Percentiles rank a stretch among this genome's conserved stretches.
These are phyloP conservation scores for Cinclus mexicanus DNA, from an alignment of 2,113 vertebrate species.

Conservation along the genomic window DNA sequence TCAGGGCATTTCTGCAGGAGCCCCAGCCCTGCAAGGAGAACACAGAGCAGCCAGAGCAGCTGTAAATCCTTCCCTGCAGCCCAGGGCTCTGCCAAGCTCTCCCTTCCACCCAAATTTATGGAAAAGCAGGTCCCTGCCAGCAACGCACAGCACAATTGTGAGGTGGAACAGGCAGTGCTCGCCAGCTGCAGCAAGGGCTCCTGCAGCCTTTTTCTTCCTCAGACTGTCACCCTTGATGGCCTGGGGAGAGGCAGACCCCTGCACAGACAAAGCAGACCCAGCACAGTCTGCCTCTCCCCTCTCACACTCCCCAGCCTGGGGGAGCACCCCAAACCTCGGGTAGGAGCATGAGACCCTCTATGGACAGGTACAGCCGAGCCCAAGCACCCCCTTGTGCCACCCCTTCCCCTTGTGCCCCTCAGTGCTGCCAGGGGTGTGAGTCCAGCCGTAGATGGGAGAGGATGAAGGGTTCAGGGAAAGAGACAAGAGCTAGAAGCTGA, in stretches of 20 bases:
- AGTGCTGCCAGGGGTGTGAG: accelerated
- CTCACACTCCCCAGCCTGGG: accelerated
- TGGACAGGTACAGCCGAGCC: accelerated
- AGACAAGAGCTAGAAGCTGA: not conserved
- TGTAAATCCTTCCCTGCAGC: constrained; percentile 54
- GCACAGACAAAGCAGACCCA: not conserved
- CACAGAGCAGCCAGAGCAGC: constrained; percentile 35
- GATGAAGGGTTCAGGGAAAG: not conserved
- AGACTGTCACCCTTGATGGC: not conserved
- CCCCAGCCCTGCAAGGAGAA: constrained; percentile 21
- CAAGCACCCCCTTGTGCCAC: not conserved
- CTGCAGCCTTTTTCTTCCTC: not conserved
- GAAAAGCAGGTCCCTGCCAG: constrained; percentile 58
- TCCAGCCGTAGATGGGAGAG: accelerated
- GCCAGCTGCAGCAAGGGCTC: not conserved
- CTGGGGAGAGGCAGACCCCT: not conserved
- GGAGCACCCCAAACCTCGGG: not conserved
- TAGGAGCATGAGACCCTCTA: accelerated
- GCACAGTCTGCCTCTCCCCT: not conserved
- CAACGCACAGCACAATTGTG: not conserved
- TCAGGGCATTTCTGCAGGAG: not conserved
- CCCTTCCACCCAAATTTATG: constrained; percentile 67
- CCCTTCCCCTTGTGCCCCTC: too few relatives aligned
- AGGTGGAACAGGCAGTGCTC: constrained; percentile 17
- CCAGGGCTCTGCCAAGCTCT: constrained; percentile 54